Evolutionary conservation across 2,888 invertebrate genomes (phyloP), one percentile per base, ranked within the genome.

Genomic region (Drosophila borborema): DNA sequence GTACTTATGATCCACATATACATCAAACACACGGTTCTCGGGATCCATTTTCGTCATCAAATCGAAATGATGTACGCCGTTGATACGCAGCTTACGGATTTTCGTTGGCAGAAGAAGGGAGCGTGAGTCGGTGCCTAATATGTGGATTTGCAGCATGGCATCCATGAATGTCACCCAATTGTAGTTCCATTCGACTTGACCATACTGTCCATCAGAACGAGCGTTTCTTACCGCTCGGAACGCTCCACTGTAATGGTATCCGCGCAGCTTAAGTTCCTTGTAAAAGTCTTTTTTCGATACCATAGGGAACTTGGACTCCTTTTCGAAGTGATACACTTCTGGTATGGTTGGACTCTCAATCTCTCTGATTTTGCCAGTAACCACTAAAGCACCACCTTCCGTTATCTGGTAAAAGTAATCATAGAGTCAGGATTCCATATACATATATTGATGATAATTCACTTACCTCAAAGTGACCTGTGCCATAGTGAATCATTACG

Each of bases 121-220:
- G 34, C 96, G 94, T 1, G 95, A 95, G 76, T 96, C 95, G 65
- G 95, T 94, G 34, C 95, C 95, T 34, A 97, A 91, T 56, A 98
- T 95, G 83, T 95, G 95, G 84, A 97, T 95, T 92, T 98, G 98
- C 16, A 98, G 94, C 95, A 98, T 96, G 41, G 96, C 96, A 93
- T 98, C 98, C 93, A 98, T 95, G 92, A 97, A 97, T 4, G 97
- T 95, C 9, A 97, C 96, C 98, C 98, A 98, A 93, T 97, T 97
- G 85, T 96, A 96, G 56, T 95, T 94, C 97, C 97, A 98, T 60
- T 94, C 92, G 8, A 86, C 91, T 91, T 89, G 83, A 6, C 93
- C 93, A 34, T 82, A 91, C 0, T 90, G 62, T 0, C 93, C 93
- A 77, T 93, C 93, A 2, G 90, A 75, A 1, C 93, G 90, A 1